Evolutionary conservation across 2,888 invertebrate species (phyloP).

Genomic region (Nymphalis polychloros): DNA sequence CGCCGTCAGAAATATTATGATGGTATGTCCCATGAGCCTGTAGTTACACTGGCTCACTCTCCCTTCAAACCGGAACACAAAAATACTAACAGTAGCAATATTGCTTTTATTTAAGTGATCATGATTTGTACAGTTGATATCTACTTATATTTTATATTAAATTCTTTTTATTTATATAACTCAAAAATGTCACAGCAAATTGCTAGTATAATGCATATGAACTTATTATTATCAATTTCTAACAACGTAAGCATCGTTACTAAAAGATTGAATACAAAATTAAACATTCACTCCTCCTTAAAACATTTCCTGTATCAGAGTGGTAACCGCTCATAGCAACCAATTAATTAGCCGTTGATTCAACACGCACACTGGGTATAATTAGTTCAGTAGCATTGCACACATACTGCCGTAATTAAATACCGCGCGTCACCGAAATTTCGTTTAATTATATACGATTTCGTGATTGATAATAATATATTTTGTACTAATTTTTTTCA

Average conservation of each 20-base stretch:
- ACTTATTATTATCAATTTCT: too few species aligned
- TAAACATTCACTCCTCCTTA: background rate
- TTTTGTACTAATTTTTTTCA: background rate
- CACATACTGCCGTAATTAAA: constrained; percentile 36
- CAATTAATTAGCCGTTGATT: constrained; percentile 43
- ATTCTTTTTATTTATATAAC: too few species aligned
- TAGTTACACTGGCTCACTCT: too few species aligned
- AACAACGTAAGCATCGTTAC: background rate
- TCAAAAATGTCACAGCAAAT: too few species aligned
- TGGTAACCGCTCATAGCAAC: constrained; percentile 20
- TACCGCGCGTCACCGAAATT: constrained; percentile 29
- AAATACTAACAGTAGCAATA: too few species aligned
- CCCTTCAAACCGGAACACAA: too few species aligned
- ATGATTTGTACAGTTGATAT: too few species aligned
- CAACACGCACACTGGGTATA: constrained; percentile 36
- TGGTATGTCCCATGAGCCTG: too few species aligned
- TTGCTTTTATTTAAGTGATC: too few species aligned
- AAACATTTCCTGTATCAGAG: background rate
- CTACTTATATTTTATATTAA: too few species aligned
- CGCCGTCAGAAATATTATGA: too few species aligned
- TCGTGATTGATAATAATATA: background rate
- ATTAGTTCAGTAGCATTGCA: constrained; percentile 37
- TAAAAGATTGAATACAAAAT: background rate
- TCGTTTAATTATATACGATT: constrained; percentile 18
- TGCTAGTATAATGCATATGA: too few species aligned